These are phyloP conservation scores for Coendou prehensilis DNA, from an alignment of 2,797 vertebrate species.

Conservation along the genomic window DNA sequence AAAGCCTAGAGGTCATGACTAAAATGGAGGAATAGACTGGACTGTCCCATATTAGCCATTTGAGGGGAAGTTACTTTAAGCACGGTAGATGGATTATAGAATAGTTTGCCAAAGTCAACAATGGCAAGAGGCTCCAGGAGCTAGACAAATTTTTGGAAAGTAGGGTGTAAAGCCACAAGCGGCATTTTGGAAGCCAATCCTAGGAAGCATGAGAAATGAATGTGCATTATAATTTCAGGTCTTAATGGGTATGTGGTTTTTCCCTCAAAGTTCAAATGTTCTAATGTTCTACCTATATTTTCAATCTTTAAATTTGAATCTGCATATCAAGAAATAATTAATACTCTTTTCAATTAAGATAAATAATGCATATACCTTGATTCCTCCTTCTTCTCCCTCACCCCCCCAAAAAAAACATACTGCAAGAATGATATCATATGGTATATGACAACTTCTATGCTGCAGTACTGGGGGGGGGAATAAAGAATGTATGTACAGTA, in stretches of 20 bases:
- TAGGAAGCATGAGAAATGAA: slow-evolving; percentile 67
- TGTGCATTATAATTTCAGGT: slow-evolving; percentile 75
- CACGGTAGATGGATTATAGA: slow-evolving; percentile 80
- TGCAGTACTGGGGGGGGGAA: slow-evolving; percentile 24
- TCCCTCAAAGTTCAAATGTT: slow-evolving; percentile 78
- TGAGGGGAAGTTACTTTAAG: slow-evolving; percentile 80
- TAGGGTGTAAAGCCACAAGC: slow-evolving; percentile 80
- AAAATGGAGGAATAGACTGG: slow-evolving; percentile 78
- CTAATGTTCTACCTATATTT: slow-evolving; percentile 55
- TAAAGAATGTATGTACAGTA: not conserved
- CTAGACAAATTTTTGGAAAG: slow-evolving; percentile 85
- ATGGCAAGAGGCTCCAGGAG: slow-evolving; percentile 83
- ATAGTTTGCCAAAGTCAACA: slow-evolving; percentile 86
- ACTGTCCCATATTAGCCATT: slow-evolving; percentile 83
- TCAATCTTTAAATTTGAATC: slow-evolving; percentile 60
- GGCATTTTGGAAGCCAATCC: slow-evolving; percentile 76
- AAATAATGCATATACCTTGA: not conserved
- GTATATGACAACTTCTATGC: slow-evolving; percentile 58
- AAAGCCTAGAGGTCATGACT: slow-evolving; percentile 85
- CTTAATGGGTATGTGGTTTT: slow-evolving; percentile 77
- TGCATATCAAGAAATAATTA: slow-evolving; percentile 63
- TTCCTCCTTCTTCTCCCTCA: fast-evolving
- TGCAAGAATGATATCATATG: slow-evolving; percentile 1
- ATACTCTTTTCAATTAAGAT: slow-evolving; percentile 66
- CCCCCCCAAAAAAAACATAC: not conserved